phyloP scores from a whole-genome alignment of 2,797 vertebrate species.

The Microctenopoma steveboyesi region DNA sequence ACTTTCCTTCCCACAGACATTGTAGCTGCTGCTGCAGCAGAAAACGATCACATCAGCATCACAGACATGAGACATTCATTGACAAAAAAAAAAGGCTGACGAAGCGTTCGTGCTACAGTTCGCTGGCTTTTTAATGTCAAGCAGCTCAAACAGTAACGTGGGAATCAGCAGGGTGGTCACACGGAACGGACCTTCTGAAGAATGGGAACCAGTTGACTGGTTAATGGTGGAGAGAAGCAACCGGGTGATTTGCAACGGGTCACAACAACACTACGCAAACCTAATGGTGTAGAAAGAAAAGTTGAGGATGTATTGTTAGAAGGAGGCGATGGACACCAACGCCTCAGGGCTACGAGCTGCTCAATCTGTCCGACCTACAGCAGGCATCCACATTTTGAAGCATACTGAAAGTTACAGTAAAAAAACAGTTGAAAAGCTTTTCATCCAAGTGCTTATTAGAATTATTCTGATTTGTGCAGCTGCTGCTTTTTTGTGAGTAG shows the following conservation, averaged over 20 bases:
- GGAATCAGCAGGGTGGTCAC: background rate
- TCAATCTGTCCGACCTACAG: too few species aligned
- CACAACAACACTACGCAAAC: background rate
- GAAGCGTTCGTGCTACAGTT: background rate
- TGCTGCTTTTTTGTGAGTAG: too few species aligned
- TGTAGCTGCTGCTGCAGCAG: background rate
- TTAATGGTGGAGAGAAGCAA: background rate
- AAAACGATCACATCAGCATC: background rate
- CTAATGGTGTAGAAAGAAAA: background rate
- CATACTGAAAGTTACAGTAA: too few species aligned
- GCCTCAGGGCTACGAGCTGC: too few species aligned
- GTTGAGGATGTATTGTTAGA: background rate
- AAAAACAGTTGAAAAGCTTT: too few species aligned
- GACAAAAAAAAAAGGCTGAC: slow-evolving; percentile 10
- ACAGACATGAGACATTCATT: slow-evolving; percentile 19
- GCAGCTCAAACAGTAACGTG: background rate
- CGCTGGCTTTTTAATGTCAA: background rate
- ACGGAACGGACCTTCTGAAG: background rate
- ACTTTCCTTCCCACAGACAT: background rate
- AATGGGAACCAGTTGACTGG: background rate
- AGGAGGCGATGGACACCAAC: too few species aligned
- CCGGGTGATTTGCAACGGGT: background rate
- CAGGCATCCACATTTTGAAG: too few species aligned
- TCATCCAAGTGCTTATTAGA: too few species aligned
- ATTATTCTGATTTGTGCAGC: too few species aligned